Evolutionary conservation across 2,888 invertebrate genomes (phyloP), one percentile per base, ranked within the genome.

Genomic region (Punctoribates punctum): DNA sequence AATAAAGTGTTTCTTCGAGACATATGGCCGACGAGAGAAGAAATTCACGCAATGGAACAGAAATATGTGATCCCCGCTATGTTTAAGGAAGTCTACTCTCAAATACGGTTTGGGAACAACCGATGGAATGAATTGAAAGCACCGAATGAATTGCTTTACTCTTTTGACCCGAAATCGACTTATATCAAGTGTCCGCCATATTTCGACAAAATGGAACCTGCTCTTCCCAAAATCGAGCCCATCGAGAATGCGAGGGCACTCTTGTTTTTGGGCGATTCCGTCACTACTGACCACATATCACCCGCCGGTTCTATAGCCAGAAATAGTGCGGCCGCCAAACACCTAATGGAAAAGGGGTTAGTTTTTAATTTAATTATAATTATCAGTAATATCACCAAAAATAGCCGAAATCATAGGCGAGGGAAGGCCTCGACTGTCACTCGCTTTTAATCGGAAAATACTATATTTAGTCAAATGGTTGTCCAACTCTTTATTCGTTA

Each of bases 241-340:
- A 88, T 97, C 34, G 84, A 85, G 34, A 87, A 89, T 78, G 96
- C 96, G 0, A 87, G 91, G 62, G 94, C 92, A 54, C 86, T 99
- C 29, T 86, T 98, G 0, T 89, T 91, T 81, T 87, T 99, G 78
- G 95, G 95, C 0, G 98, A 99, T 85, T 97, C 96, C 0, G 96
- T 99, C 9, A 99, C 98, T 38, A 98, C 98, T 0, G 98, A 99
- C 86, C 98, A 98, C 85, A 99, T 99, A 79, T 96, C 96, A 1
- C 98, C 98, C 0, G 98, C 98, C 25, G 98, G 98, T 5, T 94
- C 96, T 77, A 99, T 99, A 82, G 94, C 97, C 0, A 87, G 96
- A 75, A 96, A 91, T 83, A 96, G 96, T 74, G 91, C 97, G 0
- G 97, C 98, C 0, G 94, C 93, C 0, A 86, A 93, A 82, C 94